Percentiles rank a stretch among this genome's conserved stretches.
Evolutionary conservation across 2,113 vertebrate genomes (phyloP).

Genomic region (Chloropsis cyanopogon): DNA sequence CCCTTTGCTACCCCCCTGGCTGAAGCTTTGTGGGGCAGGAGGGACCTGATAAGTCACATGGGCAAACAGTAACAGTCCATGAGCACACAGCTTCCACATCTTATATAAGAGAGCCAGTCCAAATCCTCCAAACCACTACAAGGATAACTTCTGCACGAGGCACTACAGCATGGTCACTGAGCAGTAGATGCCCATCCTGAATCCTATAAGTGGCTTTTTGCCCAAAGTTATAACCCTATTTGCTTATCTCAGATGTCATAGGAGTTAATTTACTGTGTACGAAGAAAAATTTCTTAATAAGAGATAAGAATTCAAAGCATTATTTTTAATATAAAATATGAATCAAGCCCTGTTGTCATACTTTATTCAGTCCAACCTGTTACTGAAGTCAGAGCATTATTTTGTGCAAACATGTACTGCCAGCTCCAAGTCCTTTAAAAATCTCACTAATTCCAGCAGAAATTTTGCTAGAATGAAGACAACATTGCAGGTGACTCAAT

Average conservation of each 20-base stretch:
- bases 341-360: not conserved
- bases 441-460: not conserved
- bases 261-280: not conserved
- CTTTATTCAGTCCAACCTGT: not conserved
- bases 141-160: not conserved
- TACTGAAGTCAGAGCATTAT: not conserved
- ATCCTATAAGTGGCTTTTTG: not conserved
- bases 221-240: not conserved
- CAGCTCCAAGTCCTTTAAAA: not conserved
- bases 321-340: not conserved
- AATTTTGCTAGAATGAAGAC: not conserved
- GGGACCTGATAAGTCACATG: fast-evolving
- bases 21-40: not conserved
- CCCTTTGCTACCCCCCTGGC: fast-evolving
- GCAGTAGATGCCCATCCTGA: not conserved
- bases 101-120: not conserved
- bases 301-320: not conserved
- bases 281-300: not conserved
- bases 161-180: not conserved
- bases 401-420: not conserved
- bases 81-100: not conserved
- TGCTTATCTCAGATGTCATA: not conserved
- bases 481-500: not conserved
- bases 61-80: not conserved
- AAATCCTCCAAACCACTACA: not conserved